Evolutionary conservation across 2,797 vertebrate species (phyloP).

Genomic region (Strix occidentalis): DNA sequence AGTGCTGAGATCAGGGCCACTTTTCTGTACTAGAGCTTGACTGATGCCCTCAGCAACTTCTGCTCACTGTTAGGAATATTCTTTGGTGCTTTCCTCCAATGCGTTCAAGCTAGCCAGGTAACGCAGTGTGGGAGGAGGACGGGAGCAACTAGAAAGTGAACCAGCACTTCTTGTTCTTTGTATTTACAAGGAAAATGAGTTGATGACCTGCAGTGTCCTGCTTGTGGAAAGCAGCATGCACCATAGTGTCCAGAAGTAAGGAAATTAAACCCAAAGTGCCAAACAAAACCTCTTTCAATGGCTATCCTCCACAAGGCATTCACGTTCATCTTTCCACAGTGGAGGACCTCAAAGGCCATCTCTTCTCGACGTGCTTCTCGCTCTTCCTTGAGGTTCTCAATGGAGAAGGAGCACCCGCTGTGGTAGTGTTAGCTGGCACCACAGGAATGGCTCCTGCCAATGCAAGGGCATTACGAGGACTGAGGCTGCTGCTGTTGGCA

Average conservation of each 20-base stretch:
- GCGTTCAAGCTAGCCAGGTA: conserved; percentile 24
- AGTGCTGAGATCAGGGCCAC: conserved; percentile 5
- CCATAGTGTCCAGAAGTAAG: conserved; percentile 17
- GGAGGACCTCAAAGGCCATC: conserved; percentile 63
- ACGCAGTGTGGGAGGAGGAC: neutral
- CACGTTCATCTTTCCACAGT: conserved; percentile 83
- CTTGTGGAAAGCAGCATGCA: conserved; percentile 56
- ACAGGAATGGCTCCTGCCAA: neutral
- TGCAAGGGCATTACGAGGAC: neutral
- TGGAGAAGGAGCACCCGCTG: conserved; percentile 35
- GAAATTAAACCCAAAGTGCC: neutral
- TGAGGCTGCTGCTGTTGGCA: conserved; percentile 21
- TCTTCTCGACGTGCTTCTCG: conserved; percentile 66
- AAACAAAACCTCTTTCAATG: neutral
- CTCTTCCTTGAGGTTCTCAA: conserved; percentile 63
- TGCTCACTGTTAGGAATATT: conserved; percentile 19
- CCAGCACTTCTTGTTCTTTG: conserved; percentile 89
- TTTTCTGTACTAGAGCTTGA: neutral
- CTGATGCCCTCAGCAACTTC: neutral
- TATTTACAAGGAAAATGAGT: conserved; percentile 43
- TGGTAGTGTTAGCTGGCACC: neutral
- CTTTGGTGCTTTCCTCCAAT: conserved; percentile 72
- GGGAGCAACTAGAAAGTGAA: conserved; percentile 86
- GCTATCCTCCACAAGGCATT: neutral
- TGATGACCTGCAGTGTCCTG: conserved; percentile 46